Evolutionary conservation across 2,888 invertebrate species (phyloP).

Genomic region (Lycia hirtaria): DNA sequence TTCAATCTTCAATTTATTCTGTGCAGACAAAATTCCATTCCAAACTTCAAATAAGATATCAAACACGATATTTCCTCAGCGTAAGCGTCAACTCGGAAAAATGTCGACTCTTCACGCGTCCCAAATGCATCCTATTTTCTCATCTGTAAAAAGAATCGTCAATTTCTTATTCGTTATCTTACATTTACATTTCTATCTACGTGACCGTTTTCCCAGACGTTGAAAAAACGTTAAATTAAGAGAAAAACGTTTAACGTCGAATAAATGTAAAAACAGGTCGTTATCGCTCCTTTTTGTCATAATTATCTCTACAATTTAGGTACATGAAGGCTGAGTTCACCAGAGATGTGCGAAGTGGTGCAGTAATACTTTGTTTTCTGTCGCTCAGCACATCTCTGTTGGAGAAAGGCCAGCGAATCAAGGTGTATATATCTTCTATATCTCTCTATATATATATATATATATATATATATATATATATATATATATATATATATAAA

Average conservation of each 20-base stretch:
- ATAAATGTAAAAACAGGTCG: conserved; percentile 29
- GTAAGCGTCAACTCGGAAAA: conserved; percentile 48
- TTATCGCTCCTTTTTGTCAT: conserved; percentile 35
- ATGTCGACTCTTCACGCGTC: conserved; percentile 46
- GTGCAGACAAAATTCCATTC: neutral
- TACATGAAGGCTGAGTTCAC: too few relatives aligned
- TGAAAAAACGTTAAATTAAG: conserved; percentile 14
- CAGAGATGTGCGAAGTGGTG: too few relatives aligned
- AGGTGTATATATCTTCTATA: too few relatives aligned
- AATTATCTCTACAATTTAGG: conserved; percentile 40
- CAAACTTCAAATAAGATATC: conserved; percentile 1
- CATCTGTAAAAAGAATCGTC: conserved; percentile 47
- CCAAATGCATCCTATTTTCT: conserved; percentile 54
- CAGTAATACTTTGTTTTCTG: too few relatives aligned
- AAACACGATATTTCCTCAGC: conserved; percentile 2
- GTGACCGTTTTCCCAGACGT: conserved; percentile 21
- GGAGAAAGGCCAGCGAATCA: too few relatives aligned
- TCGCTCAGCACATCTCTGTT: too few relatives aligned
- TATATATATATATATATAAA: too few relatives aligned
- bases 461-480: too few relatives aligned
- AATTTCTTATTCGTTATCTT: conserved; percentile 41
- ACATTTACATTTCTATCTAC: conserved; percentile 35
- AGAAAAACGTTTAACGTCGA: conserved; percentile 20
- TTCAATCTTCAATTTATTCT: neutral
- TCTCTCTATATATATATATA: too few relatives aligned